Evolutionary conservation across 2,797 vertebrate genomes (phyloP), one percentile per base, ranked within the genome.

Genomic region (Sciurus carolinensis): DNA sequence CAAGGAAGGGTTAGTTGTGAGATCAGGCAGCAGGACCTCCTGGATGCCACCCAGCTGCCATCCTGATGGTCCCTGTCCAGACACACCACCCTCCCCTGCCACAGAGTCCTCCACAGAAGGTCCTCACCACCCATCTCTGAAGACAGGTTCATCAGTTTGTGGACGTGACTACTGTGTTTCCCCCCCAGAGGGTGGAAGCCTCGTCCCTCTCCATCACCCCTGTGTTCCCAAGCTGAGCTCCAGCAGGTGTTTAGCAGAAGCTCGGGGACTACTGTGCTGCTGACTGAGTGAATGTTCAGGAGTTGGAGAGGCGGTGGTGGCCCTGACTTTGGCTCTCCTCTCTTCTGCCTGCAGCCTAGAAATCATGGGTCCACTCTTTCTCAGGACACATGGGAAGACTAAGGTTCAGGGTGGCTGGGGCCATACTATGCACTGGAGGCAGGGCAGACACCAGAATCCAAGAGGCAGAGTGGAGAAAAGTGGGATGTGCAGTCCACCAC

Each of bases 201-300:
- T 47, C 24, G 15, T 2, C n/a, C 15, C 8, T 52, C 85, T 76
- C 67, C 0, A 5, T 62, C 52, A 8, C 47, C 39, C 72, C 64
- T 24, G 12, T 1, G 11, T 52, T 13, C 39, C 36, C 39, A 24
- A 10, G 81, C 64, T 10, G 7, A n/a, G 42, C 42, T 12, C 72
- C 39, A 18, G 9, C 77, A 22, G 76, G 42, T 24, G 39, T n/a
- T 28, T 0, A 50, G 18, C 1, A 30, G 72, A 12, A 30, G 33
- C 12, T 80, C 77, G 13, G 26, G 17, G 10, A 10, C 24, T 2
- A 5, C 12, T 7, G 0, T 4, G 0, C 54, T 44, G 24, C 15
- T 28, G 47, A 73, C 24, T 10, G 54, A 67, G 11, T 66, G 7
- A 26, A 17, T 28, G 39, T 22, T 30, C 73, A 7, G 47, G 66